A percentile compares a stretch with the other conserved stretches of the same genome.
Conservation (phyloP, 2,797 vertebrate species). For the Muraenolepis orangiensis region DNA sequence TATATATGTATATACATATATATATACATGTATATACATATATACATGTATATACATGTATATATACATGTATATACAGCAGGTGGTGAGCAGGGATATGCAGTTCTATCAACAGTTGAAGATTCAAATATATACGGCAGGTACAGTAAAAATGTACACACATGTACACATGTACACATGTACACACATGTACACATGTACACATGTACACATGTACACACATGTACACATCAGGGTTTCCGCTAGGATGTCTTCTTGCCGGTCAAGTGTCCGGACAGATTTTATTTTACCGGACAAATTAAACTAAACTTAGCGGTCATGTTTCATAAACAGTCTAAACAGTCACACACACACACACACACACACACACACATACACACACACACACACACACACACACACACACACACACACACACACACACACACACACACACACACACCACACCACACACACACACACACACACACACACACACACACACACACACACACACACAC, state of each 20-base stretch:
- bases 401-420: neutral
- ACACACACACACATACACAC: constrained; percentile 9
- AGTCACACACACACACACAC: constrained; percentile 18
- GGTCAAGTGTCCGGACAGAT: too few species aligned
- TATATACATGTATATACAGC: too few species aligned
- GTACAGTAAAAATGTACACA: constrained; percentile 4
- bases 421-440: constrained; percentile 17
- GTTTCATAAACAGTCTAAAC: too few species aligned
- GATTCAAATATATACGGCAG: constrained; percentile 17
- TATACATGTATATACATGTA: neutral
- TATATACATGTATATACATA: constrained; percentile 4
- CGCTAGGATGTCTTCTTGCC: too few species aligned
- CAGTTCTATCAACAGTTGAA: too few species aligned
- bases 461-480: too few species aligned
- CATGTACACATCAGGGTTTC: too few species aligned
- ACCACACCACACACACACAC: too few species aligned
- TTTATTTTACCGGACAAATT: too few species aligned
- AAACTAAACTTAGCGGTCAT: too few species aligned
- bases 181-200: constrained; percentile 3
- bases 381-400: neutral
- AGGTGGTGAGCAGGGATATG: too few species aligned
- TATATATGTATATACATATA: neutral
- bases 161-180: constrained; percentile 1
- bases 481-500: too few species aligned
- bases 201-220: constrained; percentile 4